These are phyloP conservation scores for Paragorgia papillata DNA, from an alignment of 92 coral and sea anemone species.

Conservation along the genomic window DNA sequence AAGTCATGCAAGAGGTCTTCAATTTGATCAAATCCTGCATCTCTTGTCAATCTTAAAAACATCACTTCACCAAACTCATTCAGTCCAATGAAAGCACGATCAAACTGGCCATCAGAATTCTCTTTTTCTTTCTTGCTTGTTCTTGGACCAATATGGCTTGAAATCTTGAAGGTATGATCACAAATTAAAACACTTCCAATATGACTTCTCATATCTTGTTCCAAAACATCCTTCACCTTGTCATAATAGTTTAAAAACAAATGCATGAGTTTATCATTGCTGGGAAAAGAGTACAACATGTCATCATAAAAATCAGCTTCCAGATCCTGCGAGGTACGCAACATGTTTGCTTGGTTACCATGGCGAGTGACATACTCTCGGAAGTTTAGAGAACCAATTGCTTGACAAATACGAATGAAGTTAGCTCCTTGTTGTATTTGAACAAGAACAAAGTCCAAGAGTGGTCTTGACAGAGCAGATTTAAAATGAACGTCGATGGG, in stretches of 20 bases:
- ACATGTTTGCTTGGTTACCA: conserved; percentile 37
- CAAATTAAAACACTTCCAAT: conserved; percentile 67
- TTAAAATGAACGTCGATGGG: conserved; percentile 75
- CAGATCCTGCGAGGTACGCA: conserved; percentile 19
- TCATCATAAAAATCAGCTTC: conserved; percentile 53
- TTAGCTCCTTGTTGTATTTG: conserved; percentile 73
- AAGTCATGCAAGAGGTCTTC: conserved; percentile 50
- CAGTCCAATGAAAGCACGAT: conserved; percentile 68
- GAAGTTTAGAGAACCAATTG: conserved; percentile 65
- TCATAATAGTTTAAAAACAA: conserved; percentile 67
- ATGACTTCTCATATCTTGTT: conserved; percentile 58
- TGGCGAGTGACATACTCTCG: conserved; percentile 68
- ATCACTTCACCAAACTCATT: conserved; percentile 75
- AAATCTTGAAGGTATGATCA: conserved; percentile 72
- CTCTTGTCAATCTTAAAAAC: conserved; percentile 64
- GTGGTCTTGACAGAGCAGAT: conserved; percentile 64
- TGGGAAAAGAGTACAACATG: conserved; percentile 62
- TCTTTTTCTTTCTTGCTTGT: conserved; percentile 55
- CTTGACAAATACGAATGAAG: conserved; percentile 47
- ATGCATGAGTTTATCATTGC: conserved; percentile 80
- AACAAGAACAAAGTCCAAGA: conserved; percentile 67
- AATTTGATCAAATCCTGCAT: conserved; percentile 64
- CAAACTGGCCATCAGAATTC: conserved; percentile 61
- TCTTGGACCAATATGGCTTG: conserved; percentile 60
- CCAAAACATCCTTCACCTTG: conserved; percentile 49